Evolutionary conservation across 2,888 invertebrate species (phyloP), one percentile per base, ranked within the genome.

Genomic region (Deroplatys truncata): DNA sequence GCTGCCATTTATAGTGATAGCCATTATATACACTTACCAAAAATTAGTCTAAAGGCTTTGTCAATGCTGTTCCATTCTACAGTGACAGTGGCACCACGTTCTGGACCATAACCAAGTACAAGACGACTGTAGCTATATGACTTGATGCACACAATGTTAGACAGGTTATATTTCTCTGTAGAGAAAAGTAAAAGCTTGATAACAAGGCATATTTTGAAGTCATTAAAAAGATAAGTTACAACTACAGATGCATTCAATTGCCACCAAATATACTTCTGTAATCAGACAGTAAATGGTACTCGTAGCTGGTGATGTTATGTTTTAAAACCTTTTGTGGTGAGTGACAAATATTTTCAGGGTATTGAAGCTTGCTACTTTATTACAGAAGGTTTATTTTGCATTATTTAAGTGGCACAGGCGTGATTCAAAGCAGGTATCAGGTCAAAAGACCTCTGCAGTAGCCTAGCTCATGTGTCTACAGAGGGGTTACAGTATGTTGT

Each of bases 81-180:
- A 88, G 97, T 97, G 90, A 98, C 98, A 90, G 97, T 96, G 49
- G 98, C 98, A 89, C 97, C 97, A 92, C 96, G 96, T 91, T 96
- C 97, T 8, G 97, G 96, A 0, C 99, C 99, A 94, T 99, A 99
- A 2, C 97, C 97, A 88, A 99, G 93, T 86, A 98, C 95, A 89
- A 99, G 94, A 93, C 98, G 98, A 91, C 98, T 98, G 94, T 99
- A 99, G 92, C 97, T 98, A 94, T 98, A 99, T 0, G 98, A 98
- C 91, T 98, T 97, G 88, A 99, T 96, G 92, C 96, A 96, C 91
- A 98, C 96, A 94, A 95, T 96, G 93, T 97, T 95, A 13, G 95
- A 94, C 15, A 96, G 93, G 92, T 95, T 96, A 90, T 95, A 95
- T 91, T 96, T 96, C 92, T 96, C 96, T 95, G 91, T 2, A 93